These are phyloP conservation scores for Zosterops japonicus DNA, from an alignment of 2,113 vertebrate genomes.

Conservation along the genomic window DNA sequence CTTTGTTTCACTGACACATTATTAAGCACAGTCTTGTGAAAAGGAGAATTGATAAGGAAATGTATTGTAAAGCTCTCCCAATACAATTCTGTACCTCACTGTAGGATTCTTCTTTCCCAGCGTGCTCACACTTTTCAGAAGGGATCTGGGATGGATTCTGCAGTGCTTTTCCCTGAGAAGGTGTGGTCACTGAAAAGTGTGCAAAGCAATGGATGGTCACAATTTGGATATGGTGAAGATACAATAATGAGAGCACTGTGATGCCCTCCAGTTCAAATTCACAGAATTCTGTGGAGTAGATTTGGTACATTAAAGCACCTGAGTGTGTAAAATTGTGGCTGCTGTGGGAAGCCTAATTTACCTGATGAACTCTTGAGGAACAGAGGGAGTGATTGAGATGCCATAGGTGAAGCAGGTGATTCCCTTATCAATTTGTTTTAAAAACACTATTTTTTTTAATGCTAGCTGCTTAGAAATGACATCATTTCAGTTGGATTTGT, in stretches of 20 bases:
- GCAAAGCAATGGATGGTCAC: background rate
- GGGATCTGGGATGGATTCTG: background rate
- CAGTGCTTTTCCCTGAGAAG: background rate
- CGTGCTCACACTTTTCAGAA: background rate
- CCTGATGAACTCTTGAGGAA: background rate
- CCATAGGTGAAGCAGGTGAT: background rate
- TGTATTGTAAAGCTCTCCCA: background rate
- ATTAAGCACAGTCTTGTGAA: background rate
- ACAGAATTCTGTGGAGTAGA: background rate
- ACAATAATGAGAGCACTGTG: background rate
- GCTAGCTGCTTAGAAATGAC: background rate
- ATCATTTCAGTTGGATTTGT: background rate
- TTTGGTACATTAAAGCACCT: background rate
- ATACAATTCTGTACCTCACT: background rate
- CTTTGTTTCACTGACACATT: background rate
- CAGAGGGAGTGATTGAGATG: background rate
- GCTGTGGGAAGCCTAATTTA: background rate
- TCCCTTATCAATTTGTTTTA: conserved; percentile 23
- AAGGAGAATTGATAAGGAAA: conserved; percentile 26
- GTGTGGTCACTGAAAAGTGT: background rate
- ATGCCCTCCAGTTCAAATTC: background rate
- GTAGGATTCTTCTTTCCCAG: background rate
- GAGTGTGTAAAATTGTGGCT: background rate
- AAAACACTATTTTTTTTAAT: background rate
- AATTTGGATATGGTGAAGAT: background rate